A percentile compares a stretch with the other conserved stretches of the same genome.
phyloP scores from a whole-genome alignment of 2,888 invertebrate genomes.

The Caenorhabditis drosophilae region DNA sequence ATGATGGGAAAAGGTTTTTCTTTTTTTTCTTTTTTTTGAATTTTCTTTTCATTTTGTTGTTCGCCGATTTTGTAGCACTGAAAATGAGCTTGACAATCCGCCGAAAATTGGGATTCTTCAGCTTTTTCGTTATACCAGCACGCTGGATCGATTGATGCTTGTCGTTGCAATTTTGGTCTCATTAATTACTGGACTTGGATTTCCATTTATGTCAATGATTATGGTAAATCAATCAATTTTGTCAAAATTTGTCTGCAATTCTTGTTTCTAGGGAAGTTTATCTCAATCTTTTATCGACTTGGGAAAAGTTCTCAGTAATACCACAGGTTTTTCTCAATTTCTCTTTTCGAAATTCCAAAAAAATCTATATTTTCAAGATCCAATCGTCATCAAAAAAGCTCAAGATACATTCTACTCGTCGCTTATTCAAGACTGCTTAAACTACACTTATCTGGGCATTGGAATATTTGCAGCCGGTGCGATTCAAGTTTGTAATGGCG shows the following conservation, averaged over 20 bases:
- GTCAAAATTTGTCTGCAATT: too few species aligned
- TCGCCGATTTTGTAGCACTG: slow-evolving; percentile 1
- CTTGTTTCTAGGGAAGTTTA: slow-evolving; percentile 49
- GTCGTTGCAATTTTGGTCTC: slow-evolving; percentile 53
- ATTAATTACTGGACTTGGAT: slow-evolving; percentile 56
- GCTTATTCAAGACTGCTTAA: slow-evolving; percentile 49
- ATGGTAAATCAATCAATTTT: slow-evolving; percentile 55
- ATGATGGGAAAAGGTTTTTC: not conserved
- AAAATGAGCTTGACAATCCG: slow-evolving; percentile 9
- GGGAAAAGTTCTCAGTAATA: slow-evolving; percentile 12
- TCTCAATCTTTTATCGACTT: slow-evolving; percentile 51
- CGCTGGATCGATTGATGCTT: slow-evolving; percentile 49
- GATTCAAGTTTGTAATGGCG: too few species aligned
- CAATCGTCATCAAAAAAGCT: slow-evolving; percentile 15
- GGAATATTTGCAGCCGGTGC: slow-evolving; percentile 50
- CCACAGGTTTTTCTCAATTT: slow-evolving; percentile 5
- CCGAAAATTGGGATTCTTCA: slow-evolving; percentile 50
- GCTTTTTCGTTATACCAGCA: slow-evolving; percentile 55
- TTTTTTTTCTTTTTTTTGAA: not conserved
- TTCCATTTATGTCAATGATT: slow-evolving; percentile 60
- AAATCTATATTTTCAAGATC: too few species aligned
- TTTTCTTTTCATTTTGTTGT: not conserved
- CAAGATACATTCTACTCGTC: slow-evolving; percentile 35
- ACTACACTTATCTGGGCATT: slow-evolving; percentile 52
- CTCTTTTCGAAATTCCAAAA: too few species aligned